Base-by-base conservation (phyloP, 2,797 vertebrate genomes). In the Cynopterus sphinx region DNA sequence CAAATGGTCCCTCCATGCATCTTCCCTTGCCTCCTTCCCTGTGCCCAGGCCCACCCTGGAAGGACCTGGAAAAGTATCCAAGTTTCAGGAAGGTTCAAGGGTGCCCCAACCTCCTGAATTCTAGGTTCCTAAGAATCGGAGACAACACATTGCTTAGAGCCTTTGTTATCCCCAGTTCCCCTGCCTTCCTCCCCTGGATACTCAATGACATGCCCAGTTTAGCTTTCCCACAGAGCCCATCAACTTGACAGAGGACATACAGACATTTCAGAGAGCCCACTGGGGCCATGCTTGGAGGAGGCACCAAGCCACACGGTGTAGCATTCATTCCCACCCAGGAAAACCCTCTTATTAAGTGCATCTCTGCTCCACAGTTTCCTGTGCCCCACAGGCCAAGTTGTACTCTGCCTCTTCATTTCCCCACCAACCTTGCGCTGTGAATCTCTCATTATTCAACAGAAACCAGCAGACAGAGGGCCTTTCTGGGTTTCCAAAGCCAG, bases 291-390 rank as follows among this genome's bases (percentile, higher is more conserved):
- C 57, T 92, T 33, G 19, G 89, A 75, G 67, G 86, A 86, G 82
- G 88, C 77, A 53, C 67, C 67, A 55, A 88, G 86, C 33, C 91
- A 82, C 9, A 19, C 2, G 7, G 75, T 91, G 70, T 79, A 73
- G 93, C 78, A 41, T 87, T 85, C n/a, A 0, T 70, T 68, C 75
- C 77, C 74, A 81, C 53, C 90, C 78, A 59, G 46, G 71, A 94
- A 96, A 95, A 89, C 75, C 89, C 89, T 94, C 59, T 95, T 93
- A 96, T 93, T 93, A 97, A 97, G 79, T 55, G 26, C 90, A 84
- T 93, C 91, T 94, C 94, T 36, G 95, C 93, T 86, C 83, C 78
- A 59, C 1, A 3, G 91, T 75, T 88, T 96, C 89, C 93, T 84
- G 89, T 77, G 84, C 97, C 89, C 91, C 83, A 33, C 70, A 63